Conservation (phyloP, 2,888 invertebrate species). For the Drosophila eohydei region DNA sequence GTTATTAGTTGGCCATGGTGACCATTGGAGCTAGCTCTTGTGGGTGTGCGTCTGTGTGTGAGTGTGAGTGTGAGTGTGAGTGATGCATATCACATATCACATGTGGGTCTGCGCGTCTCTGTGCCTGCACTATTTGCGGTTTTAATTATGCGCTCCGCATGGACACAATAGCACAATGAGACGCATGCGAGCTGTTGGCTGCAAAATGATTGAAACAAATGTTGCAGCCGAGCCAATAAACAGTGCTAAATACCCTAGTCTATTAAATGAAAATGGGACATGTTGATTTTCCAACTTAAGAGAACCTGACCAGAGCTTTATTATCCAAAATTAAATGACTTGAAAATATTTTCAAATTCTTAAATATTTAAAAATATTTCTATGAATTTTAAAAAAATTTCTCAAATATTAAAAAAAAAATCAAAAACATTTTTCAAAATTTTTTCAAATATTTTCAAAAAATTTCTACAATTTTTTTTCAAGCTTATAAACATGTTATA, state of each 20-base stretch:
- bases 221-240: slow-evolving; percentile 31
- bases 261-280: no score
- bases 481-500: no score
- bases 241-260: slow-evolving; percentile 39
- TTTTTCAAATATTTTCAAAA: no score
- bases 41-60: not conserved
- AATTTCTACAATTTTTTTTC: no score
- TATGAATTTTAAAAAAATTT: no score
- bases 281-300: not conserved
- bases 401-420: no score
- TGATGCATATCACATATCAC: slow-evolving; percentile 31
- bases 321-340: no score
- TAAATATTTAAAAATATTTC: no score
- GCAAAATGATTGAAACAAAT: slow-evolving; percentile 57
- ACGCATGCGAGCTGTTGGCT: slow-evolving; percentile 28
- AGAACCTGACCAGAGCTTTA: no score
- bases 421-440: no score
- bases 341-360: no score
- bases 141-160: slow-evolving; percentile 55
- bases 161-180: slow-evolving; percentile 54
- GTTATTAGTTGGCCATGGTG: slow-evolving; percentile 50
- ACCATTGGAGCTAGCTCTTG: slow-evolving; percentile 43
- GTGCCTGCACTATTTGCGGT: slow-evolving; percentile 57
- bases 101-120: slow-evolving; percentile 5
- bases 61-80: slow-evolving; percentile 2